These are phyloP conservation scores for Dipodomys merriami DNA, from an alignment of 2,113 vertebrate species.

Conservation along the genomic window DNA sequence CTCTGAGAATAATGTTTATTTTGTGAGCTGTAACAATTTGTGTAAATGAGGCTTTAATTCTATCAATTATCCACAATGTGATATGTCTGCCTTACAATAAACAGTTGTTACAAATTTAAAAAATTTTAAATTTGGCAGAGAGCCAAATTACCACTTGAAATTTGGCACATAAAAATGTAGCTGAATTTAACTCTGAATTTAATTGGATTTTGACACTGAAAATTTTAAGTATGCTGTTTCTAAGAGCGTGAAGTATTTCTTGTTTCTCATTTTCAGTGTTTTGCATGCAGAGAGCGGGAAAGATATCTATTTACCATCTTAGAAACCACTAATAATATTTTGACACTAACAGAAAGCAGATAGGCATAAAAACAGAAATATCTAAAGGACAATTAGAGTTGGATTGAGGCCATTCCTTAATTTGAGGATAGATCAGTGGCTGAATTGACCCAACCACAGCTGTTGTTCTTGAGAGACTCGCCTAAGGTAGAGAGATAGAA, in stretches of 20 bases:
- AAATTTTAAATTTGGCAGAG: constrained; percentile 22
- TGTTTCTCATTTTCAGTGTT: constrained; percentile 54
- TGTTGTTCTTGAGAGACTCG: neutral
- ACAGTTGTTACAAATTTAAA: constrained; percentile 40
- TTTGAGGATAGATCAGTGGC: neutral
- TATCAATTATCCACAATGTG: neutral
- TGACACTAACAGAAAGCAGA: neutral
- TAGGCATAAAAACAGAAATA: constrained; percentile 33
- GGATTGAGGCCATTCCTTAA: neutral
- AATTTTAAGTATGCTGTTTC: constrained; percentile 46
- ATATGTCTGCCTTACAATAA: constrained; percentile 27
- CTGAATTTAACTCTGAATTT: constrained; percentile 55
- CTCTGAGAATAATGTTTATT: constrained; percentile 42
- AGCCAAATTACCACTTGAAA: constrained; percentile 54
- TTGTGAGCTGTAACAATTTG: constrained; percentile 36
- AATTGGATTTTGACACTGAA: constrained; percentile 32
- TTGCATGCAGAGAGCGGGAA: constrained; percentile 31
- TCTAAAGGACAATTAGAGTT: neutral
- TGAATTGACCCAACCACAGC: neutral
- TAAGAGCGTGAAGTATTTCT: neutral
- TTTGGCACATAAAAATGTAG: constrained; percentile 39
- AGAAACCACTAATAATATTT: constrained; percentile 47
- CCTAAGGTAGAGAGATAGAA: neutral
- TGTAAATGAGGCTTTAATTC: constrained; percentile 45
- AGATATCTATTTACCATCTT: neutral